phyloP scores from a whole-genome alignment of 2,113 vertebrate species.

The Nerophis lumbriciformis region DNA sequence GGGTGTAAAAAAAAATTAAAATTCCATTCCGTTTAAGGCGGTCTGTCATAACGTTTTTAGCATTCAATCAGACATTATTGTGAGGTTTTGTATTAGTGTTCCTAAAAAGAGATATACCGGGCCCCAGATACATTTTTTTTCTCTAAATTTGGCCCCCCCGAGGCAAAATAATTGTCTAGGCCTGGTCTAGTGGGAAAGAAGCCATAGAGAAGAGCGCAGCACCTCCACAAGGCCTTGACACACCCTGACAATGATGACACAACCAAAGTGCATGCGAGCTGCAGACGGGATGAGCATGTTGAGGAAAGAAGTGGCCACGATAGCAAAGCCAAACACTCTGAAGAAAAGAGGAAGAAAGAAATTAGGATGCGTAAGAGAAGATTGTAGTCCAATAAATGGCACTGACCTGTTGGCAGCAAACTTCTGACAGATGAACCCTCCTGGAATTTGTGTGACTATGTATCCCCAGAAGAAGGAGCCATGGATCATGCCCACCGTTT shows the following conservation, averaged over 20 bases:
- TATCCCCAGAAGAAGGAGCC: conserved; percentile 95
- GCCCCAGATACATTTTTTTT: too few relatives aligned
- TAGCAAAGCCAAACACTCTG: conserved; percentile 89
- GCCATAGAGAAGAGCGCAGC: conserved; percentile 1
- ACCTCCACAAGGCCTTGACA: conserved; percentile 91
- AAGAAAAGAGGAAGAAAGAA: neutral
- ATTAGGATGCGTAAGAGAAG: neutral
- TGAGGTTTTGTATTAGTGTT: too few relatives aligned
- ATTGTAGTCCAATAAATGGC: neutral
- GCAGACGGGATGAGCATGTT: conserved; percentile 89
- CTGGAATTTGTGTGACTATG: conserved; percentile 92
- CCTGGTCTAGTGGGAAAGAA: neutral
- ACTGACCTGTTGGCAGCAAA: conserved; percentile 88
- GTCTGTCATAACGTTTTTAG: too few relatives aligned
- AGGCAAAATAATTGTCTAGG: too few relatives aligned
- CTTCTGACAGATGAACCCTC: conserved; percentile 89
- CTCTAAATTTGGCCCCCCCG: too few relatives aligned
- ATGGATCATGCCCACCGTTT: conserved; percentile 90
- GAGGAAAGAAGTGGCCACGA: conserved; percentile 84
- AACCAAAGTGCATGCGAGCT: conserved; percentile 81
- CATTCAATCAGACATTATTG: too few relatives aligned
- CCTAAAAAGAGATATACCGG: too few relatives aligned
- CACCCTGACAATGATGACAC: conserved; percentile 85
- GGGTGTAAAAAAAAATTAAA: too few relatives aligned
- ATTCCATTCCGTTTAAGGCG: too few relatives aligned